Conservation (phyloP, 2,888 invertebrate genomes). For the Caenorhabditis wallacei region DNA sequence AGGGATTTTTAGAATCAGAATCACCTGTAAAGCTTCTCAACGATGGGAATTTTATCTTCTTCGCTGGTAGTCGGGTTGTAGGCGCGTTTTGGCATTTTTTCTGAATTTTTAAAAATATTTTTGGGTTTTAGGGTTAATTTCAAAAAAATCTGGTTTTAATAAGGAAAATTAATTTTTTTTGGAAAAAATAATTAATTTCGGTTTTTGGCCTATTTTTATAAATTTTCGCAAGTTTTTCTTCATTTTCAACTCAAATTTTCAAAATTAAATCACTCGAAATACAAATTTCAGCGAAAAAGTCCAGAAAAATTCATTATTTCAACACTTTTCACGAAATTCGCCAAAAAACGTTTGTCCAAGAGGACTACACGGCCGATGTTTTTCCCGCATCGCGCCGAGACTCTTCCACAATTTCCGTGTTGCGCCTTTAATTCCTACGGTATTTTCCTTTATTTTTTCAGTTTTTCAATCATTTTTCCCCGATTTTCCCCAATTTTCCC, state of each 20-base stretch:
- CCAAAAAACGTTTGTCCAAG: constrained; percentile 16
- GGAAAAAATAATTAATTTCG: not conserved
- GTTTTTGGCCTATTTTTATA: no score
- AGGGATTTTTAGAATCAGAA: not conserved
- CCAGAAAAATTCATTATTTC: not conserved
- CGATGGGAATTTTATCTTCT: constrained; percentile 75
- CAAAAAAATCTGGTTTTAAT: no score
- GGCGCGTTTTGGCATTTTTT: constrained; percentile 69
- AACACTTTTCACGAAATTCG: not conserved
- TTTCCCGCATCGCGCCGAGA: constrained; percentile 13
- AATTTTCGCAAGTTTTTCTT: no score
- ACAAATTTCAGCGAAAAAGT: constrained; percentile 2
- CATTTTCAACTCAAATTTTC: no score
- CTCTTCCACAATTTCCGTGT: not conserved
- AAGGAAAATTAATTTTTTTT: not conserved
- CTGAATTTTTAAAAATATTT: not conserved
- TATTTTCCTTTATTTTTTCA: not conserved
- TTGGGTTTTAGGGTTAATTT: not conserved
- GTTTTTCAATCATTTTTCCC: not conserved
- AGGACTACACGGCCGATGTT: constrained; percentile 46
- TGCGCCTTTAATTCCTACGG: constrained; percentile 30
- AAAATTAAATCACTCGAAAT: not conserved
- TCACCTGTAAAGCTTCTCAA: constrained; percentile 80
- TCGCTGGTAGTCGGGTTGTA: constrained; percentile 66
- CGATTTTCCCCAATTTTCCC: constrained; percentile 5